Evolutionary conservation across 1,140 invertebrate genomes (phyloP), one percentile per base, ranked within the genome.

Genomic region (Pristionchus pacificus): DNA sequence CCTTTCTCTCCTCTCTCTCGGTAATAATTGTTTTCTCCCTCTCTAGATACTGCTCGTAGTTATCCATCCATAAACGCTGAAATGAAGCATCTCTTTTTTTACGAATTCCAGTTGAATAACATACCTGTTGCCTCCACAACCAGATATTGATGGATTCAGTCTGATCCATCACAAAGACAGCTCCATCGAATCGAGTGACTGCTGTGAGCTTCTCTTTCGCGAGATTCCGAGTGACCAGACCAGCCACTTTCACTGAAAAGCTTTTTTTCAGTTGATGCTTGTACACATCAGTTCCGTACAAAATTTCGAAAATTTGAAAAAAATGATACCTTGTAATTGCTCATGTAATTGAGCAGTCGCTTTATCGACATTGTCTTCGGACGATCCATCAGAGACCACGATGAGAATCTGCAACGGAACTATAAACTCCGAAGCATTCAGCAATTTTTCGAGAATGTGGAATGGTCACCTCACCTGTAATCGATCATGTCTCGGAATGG

Each of bases 331-430:
- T 32, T 69, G 67, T 31, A 69, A 57, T 65, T 62, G 61, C n/a
- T 79, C 78, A 59, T 79, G 78, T 33, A 79, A 60, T 30, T 81
- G 74, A 14, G 77, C 77, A 0, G 77, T 72, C 38, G 79, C 77
- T 13, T 76, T 83, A 31, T 81, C 79, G 24, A 81, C 73, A 29
- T 77, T 76, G 57, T 80, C 79, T 32, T 80, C 79, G 2, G 80
- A 82, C 33, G 68, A 65, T 1, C 79, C 79, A 58, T 80, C 79
- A 1, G 80, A 82, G 19, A 78, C 74, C 10, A 80, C 70, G 27
- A 82, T 66, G 60, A 80, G 76, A 2, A 80, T 68, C 74, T 78
- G 67, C 60, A 61, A 30, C n/a, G 25, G 25, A 30, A 27, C 25
- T 10, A 61, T 61, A n/a, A 3, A 30, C 60, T 15, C n/a, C 60